A percentile compares a stretch with the other conserved stretches of the same genome.
phyloP scores from a whole-genome alignment of 2,888 invertebrate genomes.

The Eudemis profundana region DNA sequence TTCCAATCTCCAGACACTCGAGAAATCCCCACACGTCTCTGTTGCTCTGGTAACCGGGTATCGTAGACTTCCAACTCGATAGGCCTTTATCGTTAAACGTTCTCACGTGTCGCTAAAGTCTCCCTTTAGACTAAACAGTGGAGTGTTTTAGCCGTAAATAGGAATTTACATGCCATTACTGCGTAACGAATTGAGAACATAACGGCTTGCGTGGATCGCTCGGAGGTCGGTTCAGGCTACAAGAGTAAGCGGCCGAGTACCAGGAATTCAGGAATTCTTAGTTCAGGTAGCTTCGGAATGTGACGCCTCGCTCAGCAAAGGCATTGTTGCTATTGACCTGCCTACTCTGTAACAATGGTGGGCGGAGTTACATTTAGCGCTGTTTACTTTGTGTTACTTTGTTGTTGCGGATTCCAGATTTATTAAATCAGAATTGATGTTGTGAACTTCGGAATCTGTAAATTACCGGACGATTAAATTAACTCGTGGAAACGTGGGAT shows the following conservation, averaged over 20 bases:
- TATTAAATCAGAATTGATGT: not conserved
- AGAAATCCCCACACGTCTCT: constrained; percentile 23
- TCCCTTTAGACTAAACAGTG: constrained; percentile 47
- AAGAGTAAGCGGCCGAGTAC: constrained; percentile 18
- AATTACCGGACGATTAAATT: not conserved
- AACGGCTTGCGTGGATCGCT: constrained; percentile 35
- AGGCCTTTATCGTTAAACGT: constrained; percentile 29
- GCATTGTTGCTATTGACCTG: not conserved
- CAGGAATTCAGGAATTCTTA: constrained; percentile 5
- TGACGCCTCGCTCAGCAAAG: constrained; percentile 7
- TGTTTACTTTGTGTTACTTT: constrained; percentile 24
- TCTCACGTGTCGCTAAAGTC: constrained; percentile 37
- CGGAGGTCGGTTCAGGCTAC: constrained; percentile 5
- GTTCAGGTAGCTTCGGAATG: constrained; percentile 12
- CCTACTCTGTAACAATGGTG: not conserved
- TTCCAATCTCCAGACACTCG: constrained; percentile 13
- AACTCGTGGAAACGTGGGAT: not conserved
- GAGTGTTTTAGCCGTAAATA: constrained; percentile 54
- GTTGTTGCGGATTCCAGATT: constrained; percentile 13
- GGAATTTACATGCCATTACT: constrained; percentile 60
- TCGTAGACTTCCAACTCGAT: constrained; percentile 29
- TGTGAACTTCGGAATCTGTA: not conserved
- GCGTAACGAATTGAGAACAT: constrained; percentile 47
- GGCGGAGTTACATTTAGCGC: constrained; percentile 2
- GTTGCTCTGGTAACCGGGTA: constrained; percentile 20